These are phyloP conservation scores for Seriola rivoliana DNA, from an alignment of 2,113 vertebrate genomes.

Conservation along the genomic window DNA sequence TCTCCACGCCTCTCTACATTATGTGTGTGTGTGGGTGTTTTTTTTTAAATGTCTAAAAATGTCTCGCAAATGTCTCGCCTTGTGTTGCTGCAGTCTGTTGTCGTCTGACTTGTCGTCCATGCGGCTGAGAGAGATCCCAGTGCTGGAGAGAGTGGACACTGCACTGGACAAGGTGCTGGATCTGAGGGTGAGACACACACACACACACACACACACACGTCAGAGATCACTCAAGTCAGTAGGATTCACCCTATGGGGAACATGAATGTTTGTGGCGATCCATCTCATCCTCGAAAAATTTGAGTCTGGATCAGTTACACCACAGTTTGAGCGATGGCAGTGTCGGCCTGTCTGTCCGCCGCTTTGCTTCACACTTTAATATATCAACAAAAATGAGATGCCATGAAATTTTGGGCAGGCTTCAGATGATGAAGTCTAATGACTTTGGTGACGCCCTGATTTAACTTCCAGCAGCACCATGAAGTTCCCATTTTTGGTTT, in stretches of 20 bases:
- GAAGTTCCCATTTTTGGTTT: background rate
- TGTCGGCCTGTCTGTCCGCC: no score
- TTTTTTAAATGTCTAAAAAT: background rate
- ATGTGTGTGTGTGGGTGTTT: background rate
- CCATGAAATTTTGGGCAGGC: background rate
- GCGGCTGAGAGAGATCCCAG: conserved; percentile 90
- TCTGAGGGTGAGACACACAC: conserved; percentile 71
- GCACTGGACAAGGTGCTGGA: conserved; percentile 89
- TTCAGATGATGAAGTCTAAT: background rate
- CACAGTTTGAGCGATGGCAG: no score
- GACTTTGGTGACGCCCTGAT: background rate
- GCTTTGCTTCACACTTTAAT: background rate
- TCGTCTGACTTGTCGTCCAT: conserved; percentile 89
- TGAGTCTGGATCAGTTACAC: background rate
- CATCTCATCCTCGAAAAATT: background rate
- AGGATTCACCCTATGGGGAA: background rate
- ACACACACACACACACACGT: conserved; percentile 44
- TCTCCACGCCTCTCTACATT: background rate
- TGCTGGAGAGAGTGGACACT: conserved; percentile 89
- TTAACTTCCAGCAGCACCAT: background rate
- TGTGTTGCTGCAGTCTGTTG: conserved; percentile 80
- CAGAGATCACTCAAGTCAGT: background rate
- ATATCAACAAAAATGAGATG: background rate
- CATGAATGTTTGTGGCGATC: no score
- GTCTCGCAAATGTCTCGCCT: conserved; percentile 60